A percentile compares a stretch with the other conserved stretches of the same genome.
Conservation (phyloP, 2,113 vertebrate genomes). For the Rhombomys opimus region DNA sequence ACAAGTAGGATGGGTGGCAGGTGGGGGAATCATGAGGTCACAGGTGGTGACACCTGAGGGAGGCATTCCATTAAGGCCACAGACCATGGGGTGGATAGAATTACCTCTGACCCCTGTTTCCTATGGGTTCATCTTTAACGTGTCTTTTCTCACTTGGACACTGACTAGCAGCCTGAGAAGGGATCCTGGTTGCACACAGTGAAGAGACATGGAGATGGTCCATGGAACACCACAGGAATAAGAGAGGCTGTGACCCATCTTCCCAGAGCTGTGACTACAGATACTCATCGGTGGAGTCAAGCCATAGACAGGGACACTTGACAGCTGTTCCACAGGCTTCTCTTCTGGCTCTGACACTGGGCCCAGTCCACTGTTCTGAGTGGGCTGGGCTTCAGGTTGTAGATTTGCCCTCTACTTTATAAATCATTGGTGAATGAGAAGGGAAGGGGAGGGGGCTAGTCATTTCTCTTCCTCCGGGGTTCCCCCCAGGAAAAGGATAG, state of each 20-base stretch:
- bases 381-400: neutral
- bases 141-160: slow-evolving; percentile 1
- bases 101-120: neutral
- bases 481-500: neutral
- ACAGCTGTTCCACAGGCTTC: neutral
- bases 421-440: neutral
- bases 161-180: neutral
- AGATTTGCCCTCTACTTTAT: neutral
- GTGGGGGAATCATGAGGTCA: neutral
- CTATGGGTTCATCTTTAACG: neutral
- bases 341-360: neutral
- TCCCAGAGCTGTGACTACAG: slow-evolving; percentile 31
- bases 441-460: neutral
- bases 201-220: neutral
- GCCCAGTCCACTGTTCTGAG: neutral
- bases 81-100: fast-evolving
- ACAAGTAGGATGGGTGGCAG: neutral
- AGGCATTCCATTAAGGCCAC: neutral
- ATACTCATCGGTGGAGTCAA: neutral
- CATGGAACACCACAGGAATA: neutral
- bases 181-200: neutral
- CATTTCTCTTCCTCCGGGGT: neutral
- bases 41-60: neutral
- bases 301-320: neutral
- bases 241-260: slow-evolving; percentile 39